Conservation (phyloP, 2,113 vertebrate genomes). For the Zonotrichia leucophrys region DNA sequence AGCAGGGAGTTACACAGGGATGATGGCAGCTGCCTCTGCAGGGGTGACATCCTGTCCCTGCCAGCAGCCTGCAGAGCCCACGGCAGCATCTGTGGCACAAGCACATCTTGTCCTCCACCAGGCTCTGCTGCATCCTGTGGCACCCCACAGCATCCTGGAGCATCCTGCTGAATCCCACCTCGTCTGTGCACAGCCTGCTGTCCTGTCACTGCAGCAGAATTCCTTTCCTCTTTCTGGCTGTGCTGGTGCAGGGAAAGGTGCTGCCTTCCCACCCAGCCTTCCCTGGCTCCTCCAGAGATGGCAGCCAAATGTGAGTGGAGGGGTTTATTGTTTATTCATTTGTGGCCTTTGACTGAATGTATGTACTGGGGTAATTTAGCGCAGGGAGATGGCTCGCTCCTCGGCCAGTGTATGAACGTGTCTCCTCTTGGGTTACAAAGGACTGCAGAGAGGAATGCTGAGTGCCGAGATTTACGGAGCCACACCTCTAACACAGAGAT, state of each 20-base stretch:
- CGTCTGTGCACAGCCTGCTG: rapidly evolving
- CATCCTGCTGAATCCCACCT: not conserved
- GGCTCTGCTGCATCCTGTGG: not conserved
- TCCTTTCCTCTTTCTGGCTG: not conserved
- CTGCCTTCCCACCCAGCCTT: not conserved
- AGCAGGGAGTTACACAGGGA: not conserved
- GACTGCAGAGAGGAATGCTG: not conserved
- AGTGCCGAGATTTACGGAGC: not conserved
- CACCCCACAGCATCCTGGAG: not conserved
- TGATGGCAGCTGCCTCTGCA: not conserved
- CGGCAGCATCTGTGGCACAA: rapidly evolving
- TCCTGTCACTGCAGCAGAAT: not conserved
- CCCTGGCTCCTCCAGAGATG: not conserved
- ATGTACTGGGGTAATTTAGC: not conserved
- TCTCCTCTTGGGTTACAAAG: not conserved
- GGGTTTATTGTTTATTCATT: not conserved
- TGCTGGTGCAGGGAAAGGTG: not conserved
- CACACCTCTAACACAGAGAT: not conserved
- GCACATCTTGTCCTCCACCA: not conserved
- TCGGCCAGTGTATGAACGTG: rapidly evolving
- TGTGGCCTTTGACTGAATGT: not conserved
- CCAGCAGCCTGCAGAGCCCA: not conserved
- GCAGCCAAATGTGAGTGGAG: not conserved
- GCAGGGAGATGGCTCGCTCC: not conserved
- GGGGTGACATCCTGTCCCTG: not conserved